Conservation (phyloP, 2,113 vertebrate genomes). For the Gnathonemus longibarbis region DNA sequence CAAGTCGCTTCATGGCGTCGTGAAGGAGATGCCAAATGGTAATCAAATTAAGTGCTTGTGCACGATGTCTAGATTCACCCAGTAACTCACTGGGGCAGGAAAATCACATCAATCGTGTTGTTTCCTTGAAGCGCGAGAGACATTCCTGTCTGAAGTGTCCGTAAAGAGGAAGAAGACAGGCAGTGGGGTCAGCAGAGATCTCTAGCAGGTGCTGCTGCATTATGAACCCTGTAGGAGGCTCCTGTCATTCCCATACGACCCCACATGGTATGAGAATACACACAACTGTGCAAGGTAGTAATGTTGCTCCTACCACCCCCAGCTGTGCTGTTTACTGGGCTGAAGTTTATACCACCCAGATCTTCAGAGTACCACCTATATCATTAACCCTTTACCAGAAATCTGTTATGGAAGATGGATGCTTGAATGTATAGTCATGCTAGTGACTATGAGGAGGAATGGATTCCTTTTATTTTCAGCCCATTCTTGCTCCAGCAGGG, state of each 20-base stretch:
- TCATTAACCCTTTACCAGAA: not conserved
- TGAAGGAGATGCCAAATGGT: constrained; percentile 14
- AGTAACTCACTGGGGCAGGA: not conserved
- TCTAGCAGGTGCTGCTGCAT: not conserved
- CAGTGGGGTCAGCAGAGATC: not conserved
- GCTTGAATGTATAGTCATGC: not conserved
- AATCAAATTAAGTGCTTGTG: constrained; percentile 24
- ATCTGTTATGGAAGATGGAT: not conserved
- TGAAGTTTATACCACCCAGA: not conserved
- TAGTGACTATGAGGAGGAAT: not conserved
- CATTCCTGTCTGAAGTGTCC: not conserved
- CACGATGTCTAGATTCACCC: constrained; percentile 12
- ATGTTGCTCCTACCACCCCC: not conserved
- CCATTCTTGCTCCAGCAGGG: not conserved
- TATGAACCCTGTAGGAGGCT: not conserved
- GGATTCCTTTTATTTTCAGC: not conserved
- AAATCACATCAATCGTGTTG: constrained; percentile 8
- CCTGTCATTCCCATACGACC: not conserved
- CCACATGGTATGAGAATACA: not conserved
- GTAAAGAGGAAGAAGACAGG: not conserved
- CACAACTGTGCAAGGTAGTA: not conserved
- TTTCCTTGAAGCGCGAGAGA: not conserved
- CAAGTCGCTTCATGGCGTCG: constrained; percentile 6
- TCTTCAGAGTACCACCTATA: not conserved
- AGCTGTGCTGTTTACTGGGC: not conserved